A percentile compares a stretch with the other conserved stretches of the same genome.
phyloP scores from a whole-genome alignment of 1,140 invertebrate species.

The Aphis craccivora region DNA sequence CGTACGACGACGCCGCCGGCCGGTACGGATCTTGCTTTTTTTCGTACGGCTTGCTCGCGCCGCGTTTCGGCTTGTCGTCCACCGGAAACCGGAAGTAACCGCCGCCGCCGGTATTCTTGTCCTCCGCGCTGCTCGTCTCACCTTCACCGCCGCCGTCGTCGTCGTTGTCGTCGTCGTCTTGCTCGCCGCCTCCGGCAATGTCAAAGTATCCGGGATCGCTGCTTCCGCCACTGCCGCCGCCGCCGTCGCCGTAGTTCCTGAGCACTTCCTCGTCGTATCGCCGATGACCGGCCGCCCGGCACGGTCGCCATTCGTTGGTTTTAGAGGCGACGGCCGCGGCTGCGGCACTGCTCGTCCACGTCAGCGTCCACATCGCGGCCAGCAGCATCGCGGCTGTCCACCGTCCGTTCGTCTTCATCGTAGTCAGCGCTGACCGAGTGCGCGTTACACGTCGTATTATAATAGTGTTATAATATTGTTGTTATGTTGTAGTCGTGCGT shows the following conservation, averaged over 20 bases:
- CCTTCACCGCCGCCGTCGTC: neutral
- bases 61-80: slow-evolving; percentile 10
- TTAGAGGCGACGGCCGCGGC: neutral
- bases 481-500: neutral
- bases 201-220: neutral
- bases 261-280: neutral
- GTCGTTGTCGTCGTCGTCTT: neutral
- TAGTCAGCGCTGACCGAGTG: neutral
- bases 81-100: neutral
- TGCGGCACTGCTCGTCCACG: neutral
- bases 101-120: neutral
- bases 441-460: neutral
- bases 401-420: neutral
- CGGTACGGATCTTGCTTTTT: neutral
- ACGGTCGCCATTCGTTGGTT: neutral
- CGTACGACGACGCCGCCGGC: neutral
- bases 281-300: neutral
- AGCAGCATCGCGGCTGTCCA: neutral
- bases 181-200: too few relatives aligned
- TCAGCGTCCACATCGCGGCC: neutral
- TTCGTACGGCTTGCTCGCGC: neutral
- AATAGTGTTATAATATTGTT: neutral
- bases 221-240: neutral
- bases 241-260: neutral
- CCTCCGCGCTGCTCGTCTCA: neutral